Conservation (phyloP, 2,888 invertebrate species). For the Apodemia duryi region DNA sequence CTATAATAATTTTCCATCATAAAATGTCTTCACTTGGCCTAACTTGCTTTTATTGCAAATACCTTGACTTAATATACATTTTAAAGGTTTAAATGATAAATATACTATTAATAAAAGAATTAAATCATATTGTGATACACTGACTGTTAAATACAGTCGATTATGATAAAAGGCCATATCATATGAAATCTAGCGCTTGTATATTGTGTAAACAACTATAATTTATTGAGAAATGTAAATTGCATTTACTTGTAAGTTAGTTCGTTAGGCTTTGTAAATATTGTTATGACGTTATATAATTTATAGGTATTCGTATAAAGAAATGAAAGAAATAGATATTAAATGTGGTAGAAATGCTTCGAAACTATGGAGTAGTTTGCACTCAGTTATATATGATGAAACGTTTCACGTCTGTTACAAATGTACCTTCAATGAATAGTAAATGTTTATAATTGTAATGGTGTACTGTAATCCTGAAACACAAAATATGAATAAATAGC, state of each 20-base stretch:
- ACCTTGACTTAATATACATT: slow-evolving; percentile 16
- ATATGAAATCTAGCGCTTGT: slow-evolving; percentile 74
- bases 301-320: slow-evolving; percentile 72
- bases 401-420: slow-evolving; percentile 51
- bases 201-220: slow-evolving; percentile 75
- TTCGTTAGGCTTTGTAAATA: slow-evolving; percentile 77
- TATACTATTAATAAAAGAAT: slow-evolving; percentile 19
- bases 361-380: slow-evolving; percentile 61
- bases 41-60: slow-evolving; percentile 18
- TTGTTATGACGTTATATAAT: slow-evolving; percentile 79
- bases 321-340: slow-evolving; percentile 57
- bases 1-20: slow-evolving; percentile 18
- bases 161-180: slow-evolving; percentile 73
- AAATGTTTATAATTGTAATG: slow-evolving; percentile 65
- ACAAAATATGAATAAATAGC: slow-evolving; percentile 30
- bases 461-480: slow-evolving; percentile 62
- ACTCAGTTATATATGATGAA: slow-evolving; percentile 47
- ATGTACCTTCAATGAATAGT: slow-evolving; percentile 55
- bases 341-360: slow-evolving; percentile 68
- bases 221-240: slow-evolving; percentile 76
- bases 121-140: slow-evolving; percentile 45
- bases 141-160: slow-evolving; percentile 62
- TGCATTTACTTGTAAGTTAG: slow-evolving; percentile 77
- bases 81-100: slow-evolving; percentile 16
- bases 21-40: slow-evolving; percentile 19